These are phyloP conservation scores for Bhutanitis thaidina DNA, from an alignment of 2,888 invertebrate species.

Conservation along the genomic window DNA sequence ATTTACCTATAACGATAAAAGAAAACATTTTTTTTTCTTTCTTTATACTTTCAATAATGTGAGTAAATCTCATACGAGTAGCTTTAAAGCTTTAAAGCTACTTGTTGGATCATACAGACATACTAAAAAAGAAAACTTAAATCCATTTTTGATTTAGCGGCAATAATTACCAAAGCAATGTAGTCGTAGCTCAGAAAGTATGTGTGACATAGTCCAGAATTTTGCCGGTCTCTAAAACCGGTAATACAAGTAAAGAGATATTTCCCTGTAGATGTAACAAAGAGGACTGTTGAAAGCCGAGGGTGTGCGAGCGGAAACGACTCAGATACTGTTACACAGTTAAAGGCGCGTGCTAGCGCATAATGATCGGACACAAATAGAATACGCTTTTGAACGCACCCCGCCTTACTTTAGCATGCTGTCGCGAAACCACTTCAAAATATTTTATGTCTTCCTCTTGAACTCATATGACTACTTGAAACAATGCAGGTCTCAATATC, in stretches of 20 bases:
- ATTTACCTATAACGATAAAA: too few species aligned
- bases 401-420: constrained; percentile 49
- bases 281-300: constrained; percentile 30
- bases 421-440: constrained; percentile 66
- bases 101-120: too few species aligned
- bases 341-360: constrained; percentile 69
- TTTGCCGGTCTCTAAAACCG: neutral
- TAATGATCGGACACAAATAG: constrained; percentile 73
- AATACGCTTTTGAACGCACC: constrained; percentile 51
- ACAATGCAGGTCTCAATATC: too few species aligned
- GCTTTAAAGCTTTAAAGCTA: too few species aligned
- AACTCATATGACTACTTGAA: neutral
- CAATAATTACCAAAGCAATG: too few species aligned
- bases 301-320: constrained; percentile 67
- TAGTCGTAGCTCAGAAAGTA: too few species aligned
- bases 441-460: constrained; percentile 47
- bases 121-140: too few species aligned
- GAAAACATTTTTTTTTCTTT: too few species aligned
- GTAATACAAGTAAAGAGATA: neutral
- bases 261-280: constrained; percentile 11
- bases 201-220: too few species aligned
- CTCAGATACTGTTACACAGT: constrained; percentile 70
- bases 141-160: too few species aligned
- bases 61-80: too few species aligned
- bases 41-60: too few species aligned